phyloP scores from a whole-genome alignment of 2,888 invertebrate species.

The Smittia aterrima region DNA sequence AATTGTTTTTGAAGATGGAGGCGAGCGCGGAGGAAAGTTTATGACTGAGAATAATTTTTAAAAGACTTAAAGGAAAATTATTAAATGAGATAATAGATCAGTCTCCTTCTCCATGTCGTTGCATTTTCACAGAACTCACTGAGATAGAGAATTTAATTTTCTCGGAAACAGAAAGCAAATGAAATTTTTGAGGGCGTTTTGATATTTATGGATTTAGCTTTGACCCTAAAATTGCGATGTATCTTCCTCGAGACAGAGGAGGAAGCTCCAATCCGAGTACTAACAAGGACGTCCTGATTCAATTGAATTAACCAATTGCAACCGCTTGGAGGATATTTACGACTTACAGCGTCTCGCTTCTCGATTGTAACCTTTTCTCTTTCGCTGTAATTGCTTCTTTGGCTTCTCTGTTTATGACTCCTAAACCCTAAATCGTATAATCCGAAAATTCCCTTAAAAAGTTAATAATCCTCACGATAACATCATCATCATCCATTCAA shows the following conservation, averaged over 20 bases:
- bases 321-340: too few species aligned
- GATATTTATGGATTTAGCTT: too few species aligned
- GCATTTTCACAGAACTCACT: not conserved
- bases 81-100: not conserved
- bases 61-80: not conserved
- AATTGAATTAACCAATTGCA: too few species aligned
- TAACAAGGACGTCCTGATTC: too few species aligned
- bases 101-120: not conserved
- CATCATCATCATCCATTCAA: slow-evolving; percentile 33
- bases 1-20: not conserved
- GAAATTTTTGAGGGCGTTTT: too few species aligned
- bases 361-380: too few species aligned
- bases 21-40: not conserved
- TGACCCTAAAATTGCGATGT: too few species aligned
- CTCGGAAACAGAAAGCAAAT: too few species aligned
- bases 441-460: not conserved
- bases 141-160: too few species aligned
- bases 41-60: not conserved
- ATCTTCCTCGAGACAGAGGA: too few species aligned
- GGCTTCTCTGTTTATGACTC: not conserved
- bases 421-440: not conserved
- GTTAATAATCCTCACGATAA: slow-evolving; percentile 23
- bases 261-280: too few species aligned
- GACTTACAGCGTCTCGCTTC: too few species aligned
- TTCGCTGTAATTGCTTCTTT: slow-evolving; percentile 17